Percentiles rank a stretch among this genome's conserved stretches.
phyloP scores from a whole-genome alignment of 2,888 invertebrate genomes.

The Erebia epiphron region DNA sequence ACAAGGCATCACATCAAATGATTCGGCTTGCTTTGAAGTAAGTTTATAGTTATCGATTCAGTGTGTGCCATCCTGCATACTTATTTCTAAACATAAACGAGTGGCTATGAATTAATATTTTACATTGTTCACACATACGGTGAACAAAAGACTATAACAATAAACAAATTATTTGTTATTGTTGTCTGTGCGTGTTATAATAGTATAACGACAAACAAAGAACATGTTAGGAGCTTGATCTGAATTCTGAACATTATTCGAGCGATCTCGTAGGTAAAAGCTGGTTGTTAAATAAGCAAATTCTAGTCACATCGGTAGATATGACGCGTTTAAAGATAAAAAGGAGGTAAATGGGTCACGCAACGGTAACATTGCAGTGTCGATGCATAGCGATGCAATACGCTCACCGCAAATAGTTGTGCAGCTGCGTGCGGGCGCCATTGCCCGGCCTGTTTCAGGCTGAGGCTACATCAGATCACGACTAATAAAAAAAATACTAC shows the following conservation, averaged over 20 bases:
- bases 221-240: background rate
- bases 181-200: slow-evolving; percentile 8
- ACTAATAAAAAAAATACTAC: background rate
- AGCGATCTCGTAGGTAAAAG: no score
- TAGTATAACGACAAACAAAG: background rate
- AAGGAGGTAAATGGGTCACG: slow-evolving; percentile 45
- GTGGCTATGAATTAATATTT: slow-evolving; percentile 10
- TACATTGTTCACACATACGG: slow-evolving; percentile 14
- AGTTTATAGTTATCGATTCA: background rate
- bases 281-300: background rate
- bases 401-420: slow-evolving; percentile 62
- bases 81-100: background rate
- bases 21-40: no score
- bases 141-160: slow-evolving; percentile 24
- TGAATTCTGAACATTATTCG: no score
- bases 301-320: slow-evolving; percentile 14
- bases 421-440: slow-evolving; percentile 62
- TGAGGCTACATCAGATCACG: background rate
- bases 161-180: slow-evolving; percentile 23
- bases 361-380: slow-evolving; percentile 42
- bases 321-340: slow-evolving; percentile 29
- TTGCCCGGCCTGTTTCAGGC: slow-evolving; percentile 16
- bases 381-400: slow-evolving; percentile 33
- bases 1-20: no score
- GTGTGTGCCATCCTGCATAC: background rate